Evolutionary conservation across 2,888 invertebrate genomes (phyloP), one percentile per base, ranked within the genome.

Genomic region (Heliconius ismenius): DNA sequence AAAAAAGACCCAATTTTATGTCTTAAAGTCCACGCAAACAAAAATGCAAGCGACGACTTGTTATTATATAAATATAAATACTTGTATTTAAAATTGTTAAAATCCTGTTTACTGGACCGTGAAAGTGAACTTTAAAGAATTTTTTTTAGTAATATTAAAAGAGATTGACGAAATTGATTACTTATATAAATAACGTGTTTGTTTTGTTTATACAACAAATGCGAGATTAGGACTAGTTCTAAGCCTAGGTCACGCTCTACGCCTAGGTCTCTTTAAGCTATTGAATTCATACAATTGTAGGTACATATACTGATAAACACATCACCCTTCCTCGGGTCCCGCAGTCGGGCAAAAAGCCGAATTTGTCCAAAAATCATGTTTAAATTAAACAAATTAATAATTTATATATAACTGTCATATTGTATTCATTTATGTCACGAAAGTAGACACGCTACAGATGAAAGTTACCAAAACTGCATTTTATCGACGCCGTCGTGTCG

Each of bases 21-120:
- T 49, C 6, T 21, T 9, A 21, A 21, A 49, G 2, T 49, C 9
- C 21, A 49, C 18, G 18, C 58, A 60, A 60, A 24, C 58, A 24
- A 60, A 60, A n/a, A 11, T 58, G n/a, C 10, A n/a, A n/a, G n/a
- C 24, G 11, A n/a, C 21, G 21, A 60, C 24, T 26, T 63, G 26
- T 15, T 63, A 63, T 63, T 63, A 63, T 63, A 28, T 63, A 63
- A 63, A 63, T 24, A 28, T 28, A 26, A 9, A 39, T 32, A 36
- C 4, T 39, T 67, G 15, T n/a, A 4, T 39, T 39, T 24, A 67
- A 67, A 67, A 67, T 39, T 36, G 21, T 13, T 7, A 67, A 67
- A 67, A 67, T 24, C 65, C 65, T 15, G 65, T 39, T 39, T 15
- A n/a, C 36, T 32, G 28, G n/a, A 65, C n/a, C 24, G 65, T 67